Percentiles rank a stretch among this genome's conserved stretches.
These are phyloP conservation scores for Pristis pectinata DNA, from an alignment of 2,797 vertebrate genomes.

Conservation along the genomic window DNA sequence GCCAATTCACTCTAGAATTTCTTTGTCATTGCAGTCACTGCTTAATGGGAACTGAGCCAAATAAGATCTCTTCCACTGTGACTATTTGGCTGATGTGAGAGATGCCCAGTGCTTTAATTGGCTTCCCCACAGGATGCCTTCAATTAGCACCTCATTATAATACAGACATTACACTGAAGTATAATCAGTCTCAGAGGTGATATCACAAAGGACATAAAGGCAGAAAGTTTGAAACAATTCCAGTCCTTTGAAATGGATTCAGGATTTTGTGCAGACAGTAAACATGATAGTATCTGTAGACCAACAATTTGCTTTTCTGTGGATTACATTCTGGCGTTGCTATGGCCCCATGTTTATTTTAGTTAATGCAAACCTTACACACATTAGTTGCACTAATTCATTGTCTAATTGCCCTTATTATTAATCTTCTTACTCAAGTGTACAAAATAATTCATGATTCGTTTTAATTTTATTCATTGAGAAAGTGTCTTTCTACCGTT, in stretches of 20 bases:
- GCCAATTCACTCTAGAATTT: background rate
- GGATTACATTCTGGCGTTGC: background rate
- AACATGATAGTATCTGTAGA: background rate
- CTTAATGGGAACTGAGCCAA: background rate
- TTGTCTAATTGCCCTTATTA: background rate
- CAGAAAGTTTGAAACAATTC: background rate
- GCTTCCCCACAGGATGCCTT: conserved; percentile 2
- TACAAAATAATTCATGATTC: background rate
- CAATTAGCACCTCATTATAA: conserved; percentile 16
- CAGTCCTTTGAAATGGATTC: background rate
- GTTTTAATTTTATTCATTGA: background rate
- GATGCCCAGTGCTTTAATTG: background rate
- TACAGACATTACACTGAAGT: background rate
- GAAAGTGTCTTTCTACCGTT: background rate
- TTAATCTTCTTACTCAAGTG: background rate
- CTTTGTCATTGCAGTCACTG: background rate
- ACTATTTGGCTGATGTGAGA: background rate
- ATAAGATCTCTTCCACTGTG: background rate
- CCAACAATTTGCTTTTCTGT: background rate
- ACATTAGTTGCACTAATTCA: background rate
- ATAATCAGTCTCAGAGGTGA: background rate
- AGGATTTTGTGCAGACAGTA: background rate
- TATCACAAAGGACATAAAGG: background rate
- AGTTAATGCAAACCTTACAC: background rate
- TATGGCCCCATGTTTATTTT: background rate